These are phyloP conservation scores for Podabrus alpinus DNA, from an alignment of 2,888 invertebrate species.

Conservation along the genomic window DNA sequence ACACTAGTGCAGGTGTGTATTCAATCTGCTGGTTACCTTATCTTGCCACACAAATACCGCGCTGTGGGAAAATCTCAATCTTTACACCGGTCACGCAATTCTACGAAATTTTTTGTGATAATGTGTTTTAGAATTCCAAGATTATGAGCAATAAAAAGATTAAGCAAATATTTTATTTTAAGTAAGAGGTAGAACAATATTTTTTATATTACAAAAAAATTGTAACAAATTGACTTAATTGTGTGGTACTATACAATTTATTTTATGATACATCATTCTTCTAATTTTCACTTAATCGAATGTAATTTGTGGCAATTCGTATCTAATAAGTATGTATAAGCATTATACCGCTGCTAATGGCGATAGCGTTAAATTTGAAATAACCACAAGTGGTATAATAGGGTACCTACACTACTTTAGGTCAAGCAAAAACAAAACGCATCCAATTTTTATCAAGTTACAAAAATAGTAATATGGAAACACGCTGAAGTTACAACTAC, in stretches of 20 bases:
- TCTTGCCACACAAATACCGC: constrained; percentile 48
- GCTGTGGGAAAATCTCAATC: constrained; percentile 49
- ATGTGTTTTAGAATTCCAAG: neutral
- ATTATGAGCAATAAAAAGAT: constrained; percentile 2
- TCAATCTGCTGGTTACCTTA: constrained; percentile 49
- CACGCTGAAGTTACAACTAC: constrained; percentile 4
- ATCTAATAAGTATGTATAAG: neutral
- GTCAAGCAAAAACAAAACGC: neutral
- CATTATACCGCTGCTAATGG: neutral
- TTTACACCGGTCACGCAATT: constrained; percentile 35
- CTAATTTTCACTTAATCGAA: neutral
- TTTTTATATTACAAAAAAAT: neutral
- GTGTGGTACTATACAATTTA: neutral
- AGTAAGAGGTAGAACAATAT: neutral
- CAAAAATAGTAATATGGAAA: neutral
- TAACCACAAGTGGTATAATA: neutral
- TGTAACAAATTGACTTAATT: neutral
- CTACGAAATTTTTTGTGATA: constrained; percentile 8
- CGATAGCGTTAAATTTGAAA: neutral
- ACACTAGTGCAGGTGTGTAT: constrained; percentile 51
- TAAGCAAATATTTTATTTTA: neutral
- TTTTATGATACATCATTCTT: neutral
- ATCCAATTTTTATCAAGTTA: neutral
- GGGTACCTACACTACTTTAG: neutral
- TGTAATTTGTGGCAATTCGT: neutral